phyloP scores from a whole-genome alignment of 2,888 invertebrate species.

The Drosophila mettleri region DNA sequence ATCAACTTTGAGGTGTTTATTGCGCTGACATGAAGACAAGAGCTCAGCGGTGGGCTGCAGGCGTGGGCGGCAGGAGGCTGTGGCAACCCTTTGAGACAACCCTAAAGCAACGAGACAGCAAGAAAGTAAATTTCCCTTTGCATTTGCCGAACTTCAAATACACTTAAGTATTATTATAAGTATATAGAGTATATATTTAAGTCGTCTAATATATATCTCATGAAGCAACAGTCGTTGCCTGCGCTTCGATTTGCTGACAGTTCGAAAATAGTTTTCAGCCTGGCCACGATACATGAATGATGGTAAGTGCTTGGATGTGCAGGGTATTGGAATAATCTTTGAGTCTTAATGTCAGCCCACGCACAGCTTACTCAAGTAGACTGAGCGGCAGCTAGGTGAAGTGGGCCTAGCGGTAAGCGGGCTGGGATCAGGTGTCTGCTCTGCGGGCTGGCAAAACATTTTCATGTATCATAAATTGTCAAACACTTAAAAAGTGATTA shows the following conservation, averaged over 20 bases:
- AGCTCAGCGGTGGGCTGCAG: background rate
- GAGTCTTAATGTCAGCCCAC: constrained; percentile 62
- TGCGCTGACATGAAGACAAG: constrained; percentile 71
- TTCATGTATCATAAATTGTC: constrained; percentile 81
- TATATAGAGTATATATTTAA: too few species aligned
- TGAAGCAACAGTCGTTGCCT: too few species aligned
- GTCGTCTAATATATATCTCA: background rate
- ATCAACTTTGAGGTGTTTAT: constrained; percentile 83
- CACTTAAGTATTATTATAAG: background rate
- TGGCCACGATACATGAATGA: too few species aligned
- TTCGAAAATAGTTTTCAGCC: background rate
- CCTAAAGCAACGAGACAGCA: constrained; percentile 32
- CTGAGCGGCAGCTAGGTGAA: background rate
- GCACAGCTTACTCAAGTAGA: constrained; percentile 18
- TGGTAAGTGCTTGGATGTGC: background rate
- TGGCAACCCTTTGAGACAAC: constrained; percentile 68
- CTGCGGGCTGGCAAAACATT: constrained; percentile 55
- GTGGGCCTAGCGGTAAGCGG: background rate
- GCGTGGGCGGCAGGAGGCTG: background rate
- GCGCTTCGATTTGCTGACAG: background rate
- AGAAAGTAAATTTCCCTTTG: background rate
- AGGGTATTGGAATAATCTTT: constrained; percentile 62
- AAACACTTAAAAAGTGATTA: constrained; percentile 82
- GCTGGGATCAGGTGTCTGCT: constrained; percentile 38
- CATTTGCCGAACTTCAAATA: background rate